These are phyloP conservation scores for Orbicella faveolata DNA, from an alignment of 64 coral and sea anemone species.

Conservation along the genomic window DNA sequence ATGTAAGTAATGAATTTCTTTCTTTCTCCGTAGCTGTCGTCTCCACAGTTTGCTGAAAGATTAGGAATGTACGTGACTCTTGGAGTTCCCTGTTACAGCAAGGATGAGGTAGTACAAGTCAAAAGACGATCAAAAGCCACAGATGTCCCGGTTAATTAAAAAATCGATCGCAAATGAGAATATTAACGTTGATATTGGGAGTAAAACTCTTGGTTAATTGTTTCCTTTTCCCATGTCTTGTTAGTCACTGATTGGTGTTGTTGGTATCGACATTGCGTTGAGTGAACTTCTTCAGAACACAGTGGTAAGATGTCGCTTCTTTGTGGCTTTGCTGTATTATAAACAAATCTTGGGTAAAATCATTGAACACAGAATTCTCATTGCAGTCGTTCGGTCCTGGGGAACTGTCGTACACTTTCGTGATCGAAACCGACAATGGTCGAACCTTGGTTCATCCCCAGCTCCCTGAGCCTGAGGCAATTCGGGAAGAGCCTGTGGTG, in stretches of 20 bases:
- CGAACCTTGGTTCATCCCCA: conserved; percentile 74
- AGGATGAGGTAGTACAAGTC: conserved; percentile 55
- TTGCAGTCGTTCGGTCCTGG: conserved; percentile 76
- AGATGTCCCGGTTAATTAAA: background rate
- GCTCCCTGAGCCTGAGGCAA: conserved; percentile 63
- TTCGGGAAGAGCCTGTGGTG: conserved; percentile 69
- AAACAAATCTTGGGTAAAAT: background rate
- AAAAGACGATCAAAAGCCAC: background rate
- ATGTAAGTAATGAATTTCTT: background rate
- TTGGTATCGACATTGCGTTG: conserved; percentile 76
- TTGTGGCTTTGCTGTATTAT: no score
- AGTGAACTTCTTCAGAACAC: conserved; percentile 84
- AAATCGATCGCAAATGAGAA: no score
- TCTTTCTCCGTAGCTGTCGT: conserved; percentile 53
- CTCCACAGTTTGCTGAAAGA: conserved; percentile 67
- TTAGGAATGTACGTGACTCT: conserved; percentile 81
- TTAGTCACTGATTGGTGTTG: conserved; percentile 74
- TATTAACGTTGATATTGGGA: no score
- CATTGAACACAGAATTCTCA: background rate
- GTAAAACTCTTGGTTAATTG: background rate
- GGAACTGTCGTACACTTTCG: conserved; percentile 85
- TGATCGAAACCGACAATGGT: conserved; percentile 77
- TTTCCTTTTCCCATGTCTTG: background rate
- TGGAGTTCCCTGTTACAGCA: conserved; percentile 76
- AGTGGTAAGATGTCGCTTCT: conserved; percentile 43